phyloP scores from a whole-genome alignment of 2,888 invertebrate species.

The Hemicrepidius hirtus region DNA sequence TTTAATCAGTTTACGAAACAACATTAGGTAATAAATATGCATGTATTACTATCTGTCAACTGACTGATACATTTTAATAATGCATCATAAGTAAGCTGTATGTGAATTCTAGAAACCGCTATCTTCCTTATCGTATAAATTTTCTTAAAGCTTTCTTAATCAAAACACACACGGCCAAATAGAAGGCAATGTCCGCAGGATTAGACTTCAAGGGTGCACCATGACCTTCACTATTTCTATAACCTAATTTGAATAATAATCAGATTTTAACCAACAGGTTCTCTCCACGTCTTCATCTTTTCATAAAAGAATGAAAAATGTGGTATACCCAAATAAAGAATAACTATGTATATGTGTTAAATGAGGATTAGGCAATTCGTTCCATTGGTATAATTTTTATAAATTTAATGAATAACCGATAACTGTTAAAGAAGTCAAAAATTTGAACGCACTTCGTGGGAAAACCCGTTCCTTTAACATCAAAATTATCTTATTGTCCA shows the following conservation, averaged over 20 bases:
- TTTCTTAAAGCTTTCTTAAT: slow-evolving; percentile 18
- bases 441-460: slow-evolving; percentile 26
- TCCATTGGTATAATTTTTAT: slow-evolving; percentile 32
- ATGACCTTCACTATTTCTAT: slow-evolving; percentile 42
- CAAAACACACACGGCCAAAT: slow-evolving; percentile 1
- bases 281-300: not conserved
- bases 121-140: slow-evolving; percentile 11
- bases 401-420: slow-evolving; percentile 37
- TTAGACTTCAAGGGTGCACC: slow-evolving; percentile 46
- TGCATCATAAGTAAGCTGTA: slow-evolving; percentile 2
- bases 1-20: not conserved
- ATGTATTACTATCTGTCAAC: not conserved
- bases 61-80: not conserved
- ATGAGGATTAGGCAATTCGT: no score
- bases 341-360: no score
- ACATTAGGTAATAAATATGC: not conserved
- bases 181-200: slow-evolving; percentile 43
- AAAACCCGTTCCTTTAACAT: slow-evolving; percentile 38
- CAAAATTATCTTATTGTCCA: slow-evolving; percentile 30
- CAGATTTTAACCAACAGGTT: slow-evolving; percentile 11
- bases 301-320: not conserved
- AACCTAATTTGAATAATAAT: slow-evolving; percentile 22
- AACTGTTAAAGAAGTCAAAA: slow-evolving; percentile 40
- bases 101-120: slow-evolving; percentile 12
- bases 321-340: not conserved